These are phyloP conservation scores for Helogale parvula DNA, from an alignment of 2,113 vertebrate species.

Conservation along the genomic window DNA sequence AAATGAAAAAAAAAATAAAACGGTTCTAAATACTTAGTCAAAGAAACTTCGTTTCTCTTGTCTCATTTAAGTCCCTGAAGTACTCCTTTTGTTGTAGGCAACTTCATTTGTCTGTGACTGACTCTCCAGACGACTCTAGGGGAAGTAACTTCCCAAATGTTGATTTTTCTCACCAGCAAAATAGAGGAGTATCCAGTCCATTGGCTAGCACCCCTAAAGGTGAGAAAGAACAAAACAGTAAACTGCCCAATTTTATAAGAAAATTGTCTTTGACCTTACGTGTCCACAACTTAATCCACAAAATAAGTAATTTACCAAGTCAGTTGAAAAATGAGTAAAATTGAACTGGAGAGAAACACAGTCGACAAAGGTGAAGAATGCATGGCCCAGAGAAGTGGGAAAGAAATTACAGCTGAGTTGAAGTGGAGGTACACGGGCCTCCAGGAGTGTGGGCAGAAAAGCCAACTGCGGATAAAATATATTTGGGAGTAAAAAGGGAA, in stretches of 20 bases:
- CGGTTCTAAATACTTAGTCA: neutral
- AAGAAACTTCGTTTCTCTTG: neutral
- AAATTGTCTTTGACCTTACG: constrained; percentile 8
- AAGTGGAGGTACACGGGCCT: neutral
- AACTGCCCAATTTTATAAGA: constrained; percentile 23
- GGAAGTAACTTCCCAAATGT: constrained; percentile 22
- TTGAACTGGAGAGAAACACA: neutral
- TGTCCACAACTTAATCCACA: constrained; percentile 4
- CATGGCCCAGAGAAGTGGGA: neutral
- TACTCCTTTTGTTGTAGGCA: neutral
- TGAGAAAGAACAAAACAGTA: constrained; percentile 30
- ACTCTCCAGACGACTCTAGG: neutral
- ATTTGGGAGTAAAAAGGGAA: constrained; percentile 14
- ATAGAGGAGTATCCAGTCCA: neutral
- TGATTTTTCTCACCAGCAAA: constrained; percentile 42
- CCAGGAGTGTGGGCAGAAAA: neutral
- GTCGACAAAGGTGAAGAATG: neutral
- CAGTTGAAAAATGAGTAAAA: neutral
- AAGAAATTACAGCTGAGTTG: neutral
- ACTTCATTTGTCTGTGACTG: constrained; percentile 12
- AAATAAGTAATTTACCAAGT: neutral
- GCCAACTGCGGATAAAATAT: neutral
- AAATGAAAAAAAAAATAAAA: too few relatives aligned
- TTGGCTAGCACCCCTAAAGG: neutral
- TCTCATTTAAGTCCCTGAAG: neutral